phyloP scores from a whole-genome alignment of 35 echinoderm and acorn worm species.

The Apostichopus parvimensis region DNA sequence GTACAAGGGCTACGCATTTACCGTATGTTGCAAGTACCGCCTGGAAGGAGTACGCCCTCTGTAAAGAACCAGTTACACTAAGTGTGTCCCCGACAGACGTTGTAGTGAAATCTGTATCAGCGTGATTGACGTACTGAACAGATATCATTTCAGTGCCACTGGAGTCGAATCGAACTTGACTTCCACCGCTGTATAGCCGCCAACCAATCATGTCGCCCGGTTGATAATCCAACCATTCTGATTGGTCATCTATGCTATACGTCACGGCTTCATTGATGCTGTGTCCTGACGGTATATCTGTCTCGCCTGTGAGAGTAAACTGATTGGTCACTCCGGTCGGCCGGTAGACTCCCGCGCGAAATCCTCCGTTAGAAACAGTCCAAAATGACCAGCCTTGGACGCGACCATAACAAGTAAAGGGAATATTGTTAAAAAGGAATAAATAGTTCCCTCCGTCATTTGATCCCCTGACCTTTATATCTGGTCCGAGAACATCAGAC shows the following conservation, averaged over 20 bases:
- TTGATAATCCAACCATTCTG: constrained; percentile 67
- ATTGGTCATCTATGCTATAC: constrained; percentile 59
- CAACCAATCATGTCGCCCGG: constrained; percentile 85
- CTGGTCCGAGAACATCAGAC: constrained; percentile 62
- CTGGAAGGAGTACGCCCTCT: constrained; percentile 76
- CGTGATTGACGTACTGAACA: constrained; percentile 68
- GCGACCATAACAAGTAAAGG: constrained; percentile 79
- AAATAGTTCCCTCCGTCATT: constrained; percentile 76
- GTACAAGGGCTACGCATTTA: background rate
- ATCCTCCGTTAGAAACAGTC: constrained; percentile 54
- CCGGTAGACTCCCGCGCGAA: constrained; percentile 75
- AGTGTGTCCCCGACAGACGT: constrained; percentile 52
- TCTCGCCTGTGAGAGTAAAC: constrained; percentile 72
- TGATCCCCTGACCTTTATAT: constrained; percentile 3
- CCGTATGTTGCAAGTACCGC: constrained; percentile 73
- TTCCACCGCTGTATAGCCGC: constrained; percentile 64
- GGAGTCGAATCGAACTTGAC: constrained; percentile 47
- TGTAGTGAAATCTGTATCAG: constrained; percentile 43
- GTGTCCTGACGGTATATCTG: constrained; percentile 51
- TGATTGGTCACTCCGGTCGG: constrained; percentile 20
- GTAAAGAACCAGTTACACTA: constrained; percentile 39
- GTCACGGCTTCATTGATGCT: constrained; percentile 54
- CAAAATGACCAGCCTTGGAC: constrained; percentile 81
- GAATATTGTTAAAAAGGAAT: constrained; percentile 72
- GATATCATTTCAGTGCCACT: constrained; percentile 17